Evolutionary conservation across 2,888 invertebrate genomes (phyloP).

Genomic region (Diarsia rubi): DNA sequence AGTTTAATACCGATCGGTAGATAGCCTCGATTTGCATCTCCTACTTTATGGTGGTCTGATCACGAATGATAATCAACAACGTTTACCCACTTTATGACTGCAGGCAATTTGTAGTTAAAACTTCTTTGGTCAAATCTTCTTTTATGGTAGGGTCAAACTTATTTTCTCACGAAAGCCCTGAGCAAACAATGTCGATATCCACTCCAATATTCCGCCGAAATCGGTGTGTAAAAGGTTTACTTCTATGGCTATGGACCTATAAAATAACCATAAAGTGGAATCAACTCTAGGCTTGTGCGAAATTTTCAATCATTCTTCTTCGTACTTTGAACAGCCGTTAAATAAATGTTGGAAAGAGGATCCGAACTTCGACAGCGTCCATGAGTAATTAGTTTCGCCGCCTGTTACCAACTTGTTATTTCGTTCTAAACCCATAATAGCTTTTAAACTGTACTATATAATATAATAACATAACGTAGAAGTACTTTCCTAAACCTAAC

Average conservation of each 20-base stretch:
- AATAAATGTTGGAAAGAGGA: constrained; percentile 41
- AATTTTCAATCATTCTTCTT: constrained; percentile 63
- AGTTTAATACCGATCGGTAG: constrained; percentile 14
- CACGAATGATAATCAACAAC: constrained; percentile 29
- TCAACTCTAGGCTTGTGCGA: constrained; percentile 44
- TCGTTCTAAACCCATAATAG: constrained; percentile 43
- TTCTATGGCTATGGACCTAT: constrained; percentile 39
- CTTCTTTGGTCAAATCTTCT: constrained; percentile 43
- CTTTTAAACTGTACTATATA: constrained; percentile 36
- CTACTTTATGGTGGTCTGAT: constrained; percentile 31
- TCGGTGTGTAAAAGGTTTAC: constrained; percentile 50
- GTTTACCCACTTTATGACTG: constrained; percentile 38
- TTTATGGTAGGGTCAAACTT: constrained; percentile 39
- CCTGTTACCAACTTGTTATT: constrained; percentile 50
- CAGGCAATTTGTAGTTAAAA: constrained; percentile 45
- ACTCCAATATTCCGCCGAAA: constrained; percentile 34
- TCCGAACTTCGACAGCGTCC: constrained; percentile 50
- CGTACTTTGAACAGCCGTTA: constrained; percentile 39
- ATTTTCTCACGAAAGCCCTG: constrained; percentile 29
- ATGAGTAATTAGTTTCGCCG: constrained; percentile 49
- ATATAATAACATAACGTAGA: constrained; percentile 2
- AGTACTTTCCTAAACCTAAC: constrained; percentile 10
- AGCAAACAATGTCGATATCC: constrained; percentile 40
- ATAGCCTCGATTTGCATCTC: constrained; percentile 4
- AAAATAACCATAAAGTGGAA: constrained; percentile 58